Base-by-base conservation (phyloP, 2,888 invertebrate species). In the Labia minor region DNA sequence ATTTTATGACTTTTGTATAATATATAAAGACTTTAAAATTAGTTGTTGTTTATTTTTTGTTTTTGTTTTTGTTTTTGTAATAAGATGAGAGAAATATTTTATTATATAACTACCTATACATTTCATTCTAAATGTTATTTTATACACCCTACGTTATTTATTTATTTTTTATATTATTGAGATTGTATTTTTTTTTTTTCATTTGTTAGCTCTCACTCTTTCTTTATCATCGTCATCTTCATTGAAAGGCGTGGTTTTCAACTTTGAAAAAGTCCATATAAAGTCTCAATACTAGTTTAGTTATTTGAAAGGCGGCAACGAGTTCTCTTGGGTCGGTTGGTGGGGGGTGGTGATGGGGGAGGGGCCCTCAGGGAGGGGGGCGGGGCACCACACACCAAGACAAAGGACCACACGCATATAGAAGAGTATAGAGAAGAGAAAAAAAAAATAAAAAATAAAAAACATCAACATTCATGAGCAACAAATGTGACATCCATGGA, bases 261-360 rank as follows among this genome's bases (percentile, higher is more conserved):
- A 11, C 16, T 49, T 49, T 11, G 16, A 49, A 49, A 49, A 49
- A 49, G 49, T 49, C 49, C 49, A 49, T 49, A 49, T 49, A 49
- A 49, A 49, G 49, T 49, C 49, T 49, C 49, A 49, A 49, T 49
- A 49, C 49, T 2, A 49, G 49, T 49, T 49, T 49, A 8, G 49
- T 49, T 49, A 49, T 49, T 49, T 49, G 49, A 49, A 49, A 49
- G 49, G 49, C 49, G 49, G 49, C 16, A 49, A 49, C 49, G 49
- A 49, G 49, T 49, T 49, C 49, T 49, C 49, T 16, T n/a, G 49
- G 49, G 49, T 11, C n/a, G 49, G 49, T 14, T 49, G 49, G 49
- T 49, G 49, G 49, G 49, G 49, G 49, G 49, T n/a, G 49, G 49
- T 3, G n/a, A 16, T 16, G 49, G 49, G 16, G 49, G 49, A 49